A percentile compares a stretch with the other conserved stretches of the same genome.
Evolutionary conservation across 1,140 invertebrate species (phyloP).

Genomic region (Heliothis subflexa): DNA sequence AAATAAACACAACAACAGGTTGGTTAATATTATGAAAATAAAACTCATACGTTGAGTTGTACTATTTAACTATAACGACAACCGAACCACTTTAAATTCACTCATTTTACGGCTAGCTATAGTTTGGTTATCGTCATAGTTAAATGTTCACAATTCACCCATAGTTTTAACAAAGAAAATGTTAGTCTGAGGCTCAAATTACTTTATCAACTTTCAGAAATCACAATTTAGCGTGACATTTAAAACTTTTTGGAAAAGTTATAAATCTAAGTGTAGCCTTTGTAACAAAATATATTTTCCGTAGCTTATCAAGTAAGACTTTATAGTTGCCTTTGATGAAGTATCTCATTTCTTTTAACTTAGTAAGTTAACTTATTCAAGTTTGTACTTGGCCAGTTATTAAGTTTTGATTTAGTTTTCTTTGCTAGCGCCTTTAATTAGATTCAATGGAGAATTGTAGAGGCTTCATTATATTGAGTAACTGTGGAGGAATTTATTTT

Average conservation of each 20-base stretch:
- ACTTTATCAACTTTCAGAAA: no score
- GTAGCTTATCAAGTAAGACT: slow-evolving; percentile 2
- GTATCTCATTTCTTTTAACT: slow-evolving; percentile 18
- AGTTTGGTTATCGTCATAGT: no score
- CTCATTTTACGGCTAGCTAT: no score
- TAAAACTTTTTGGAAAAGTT: not conserved
- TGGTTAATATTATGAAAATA: no score
- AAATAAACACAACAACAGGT: no score
- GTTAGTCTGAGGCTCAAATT: no score
- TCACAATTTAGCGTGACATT: not conserved
- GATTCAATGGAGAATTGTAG: not conserved
- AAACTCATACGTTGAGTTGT: no score
- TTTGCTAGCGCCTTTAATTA: slow-evolving; percentile 12
- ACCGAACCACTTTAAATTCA: no score
- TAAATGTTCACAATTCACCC: no score
- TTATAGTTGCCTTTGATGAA: slow-evolving; percentile 2
- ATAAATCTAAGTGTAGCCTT: not conserved
- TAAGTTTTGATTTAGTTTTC: slow-evolving; percentile 34
- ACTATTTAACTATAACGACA: no score
- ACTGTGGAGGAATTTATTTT: not conserved
- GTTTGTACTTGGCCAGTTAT: slow-evolving; percentile 18
- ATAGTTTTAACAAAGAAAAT: no score
- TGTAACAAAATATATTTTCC: not conserved
- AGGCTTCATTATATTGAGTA: not conserved
- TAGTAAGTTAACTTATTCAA: not conserved